Conservation (phyloP, 1,140 invertebrate species). For the Ostrea edulis region DNA sequence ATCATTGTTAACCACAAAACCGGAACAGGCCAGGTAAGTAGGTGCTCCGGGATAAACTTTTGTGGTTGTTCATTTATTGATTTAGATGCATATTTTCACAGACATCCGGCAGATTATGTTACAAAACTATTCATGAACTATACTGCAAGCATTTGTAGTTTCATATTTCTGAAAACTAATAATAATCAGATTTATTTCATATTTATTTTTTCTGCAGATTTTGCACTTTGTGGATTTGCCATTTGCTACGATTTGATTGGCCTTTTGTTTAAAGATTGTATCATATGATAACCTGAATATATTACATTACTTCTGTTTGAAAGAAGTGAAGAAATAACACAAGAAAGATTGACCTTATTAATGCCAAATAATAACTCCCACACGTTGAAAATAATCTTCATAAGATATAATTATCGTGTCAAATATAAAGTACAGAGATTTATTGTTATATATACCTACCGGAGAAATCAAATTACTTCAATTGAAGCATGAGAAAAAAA, state of each 20-base stretch:
- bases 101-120: neutral
- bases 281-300: too few species aligned
- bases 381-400: too few species aligned
- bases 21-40: slow-evolving; percentile 21
- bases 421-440: neutral
- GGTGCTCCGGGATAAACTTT: slow-evolving; percentile 1
- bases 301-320: too few species aligned
- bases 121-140: neutral
- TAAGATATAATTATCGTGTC: neutral
- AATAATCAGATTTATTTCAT: too few species aligned
- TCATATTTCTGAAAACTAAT: neutral
- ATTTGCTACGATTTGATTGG: too few species aligned
- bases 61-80: neutral
- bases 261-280: too few species aligned
- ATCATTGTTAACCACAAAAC: slow-evolving; percentile 11
- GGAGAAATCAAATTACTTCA: neutral
- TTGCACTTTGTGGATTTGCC: too few species aligned
- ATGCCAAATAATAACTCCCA: too few species aligned
- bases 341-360: too few species aligned
- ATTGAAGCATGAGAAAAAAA: slow-evolving; percentile 7
- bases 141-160: neutral
- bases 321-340: too few species aligned
- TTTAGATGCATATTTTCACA: neutral
- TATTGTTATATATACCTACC: neutral
- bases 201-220: too few species aligned